These are phyloP conservation scores for Ophion obscuratus DNA, from an alignment of 2,888 invertebrate genomes.

Conservation along the genomic window DNA sequence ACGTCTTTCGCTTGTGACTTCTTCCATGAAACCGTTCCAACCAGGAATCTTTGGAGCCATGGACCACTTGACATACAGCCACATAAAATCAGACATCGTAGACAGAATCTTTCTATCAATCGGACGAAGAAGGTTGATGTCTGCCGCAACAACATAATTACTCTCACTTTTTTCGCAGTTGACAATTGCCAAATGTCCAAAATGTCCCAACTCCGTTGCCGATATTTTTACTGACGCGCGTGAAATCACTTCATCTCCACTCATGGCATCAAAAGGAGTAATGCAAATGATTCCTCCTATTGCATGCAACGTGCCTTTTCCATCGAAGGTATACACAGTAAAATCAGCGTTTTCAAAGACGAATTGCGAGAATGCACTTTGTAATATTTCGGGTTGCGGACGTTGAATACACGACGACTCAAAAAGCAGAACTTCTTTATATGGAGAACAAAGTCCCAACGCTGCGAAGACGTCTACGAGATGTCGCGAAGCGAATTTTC, in stretches of 20 bases:
- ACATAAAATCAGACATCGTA: too few species aligned
- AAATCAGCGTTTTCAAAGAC: slow-evolving; percentile 42
- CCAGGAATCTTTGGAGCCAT: too few species aligned
- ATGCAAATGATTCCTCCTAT: slow-evolving; percentile 39
- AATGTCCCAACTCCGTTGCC: slow-evolving; percentile 27
- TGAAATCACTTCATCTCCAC: background rate
- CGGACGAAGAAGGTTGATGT: too few species aligned
- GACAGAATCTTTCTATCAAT: too few species aligned
- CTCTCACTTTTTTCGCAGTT: too few species aligned
- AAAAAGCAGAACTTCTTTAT: slow-evolving; percentile 71
- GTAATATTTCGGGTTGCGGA: slow-evolving; percentile 30
- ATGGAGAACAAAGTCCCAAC: slow-evolving; percentile 73
- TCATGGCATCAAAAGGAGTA: slow-evolving; percentile 26
- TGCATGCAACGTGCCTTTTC: slow-evolving; percentile 32
- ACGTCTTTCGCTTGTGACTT: too few species aligned
- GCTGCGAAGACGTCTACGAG: slow-evolving; percentile 70
- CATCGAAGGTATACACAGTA: slow-evolving; percentile 23
- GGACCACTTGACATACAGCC: too few species aligned
- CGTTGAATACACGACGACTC: slow-evolving; percentile 67
- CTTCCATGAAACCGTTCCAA: too few species aligned
- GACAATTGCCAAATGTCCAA: slow-evolving; percentile 12
- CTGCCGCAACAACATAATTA: too few species aligned
- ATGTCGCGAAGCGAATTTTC: slow-evolving; percentile 65
- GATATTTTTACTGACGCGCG: slow-evolving; percentile 18
- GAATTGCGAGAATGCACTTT: slow-evolving; percentile 30